phyloP scores from a whole-genome alignment of 1,140 invertebrate species.

The Lordiphosa clarofinis region DNA sequence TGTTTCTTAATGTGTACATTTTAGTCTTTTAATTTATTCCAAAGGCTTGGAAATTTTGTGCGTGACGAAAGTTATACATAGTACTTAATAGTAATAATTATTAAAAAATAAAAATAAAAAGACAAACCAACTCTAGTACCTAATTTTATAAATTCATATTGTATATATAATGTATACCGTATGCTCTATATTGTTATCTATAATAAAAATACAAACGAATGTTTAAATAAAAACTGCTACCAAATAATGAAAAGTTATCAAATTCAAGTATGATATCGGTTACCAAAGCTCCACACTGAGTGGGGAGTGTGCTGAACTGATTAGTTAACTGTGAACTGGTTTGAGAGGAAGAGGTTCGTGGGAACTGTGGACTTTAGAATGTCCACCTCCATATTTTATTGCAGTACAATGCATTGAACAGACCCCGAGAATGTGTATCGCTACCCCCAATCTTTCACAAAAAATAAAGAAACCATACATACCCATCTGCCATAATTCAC shows the following conservation, averaged over 20 bases:
- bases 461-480: no score
- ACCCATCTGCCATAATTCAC: no score
- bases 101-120: conserved; percentile 50
- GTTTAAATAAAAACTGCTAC: conserved; percentile 73
- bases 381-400: no score
- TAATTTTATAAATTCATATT: conserved; percentile 68
- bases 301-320: no score
- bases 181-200: conserved; percentile 51
- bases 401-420: no score
- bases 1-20: conserved; percentile 71
- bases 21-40: conserved; percentile 72
- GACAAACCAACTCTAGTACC: conserved; percentile 47
- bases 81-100: conserved; percentile 61
- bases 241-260: conserved; percentile 43
- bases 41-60: conserved; percentile 66
- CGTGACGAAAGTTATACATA: conserved; percentile 47
- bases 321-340: no score
- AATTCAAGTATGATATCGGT: conserved; percentile 2
- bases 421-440: no score
- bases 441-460: no score
- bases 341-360: no score
- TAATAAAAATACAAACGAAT: conserved; percentile 27
- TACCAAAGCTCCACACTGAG: conserved; percentile 28
- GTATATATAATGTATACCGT: conserved; percentile 61
- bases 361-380: no score